Base-by-base conservation (phyloP, 2,797 vertebrate species). In the Acipenser ruthenus region DNA sequence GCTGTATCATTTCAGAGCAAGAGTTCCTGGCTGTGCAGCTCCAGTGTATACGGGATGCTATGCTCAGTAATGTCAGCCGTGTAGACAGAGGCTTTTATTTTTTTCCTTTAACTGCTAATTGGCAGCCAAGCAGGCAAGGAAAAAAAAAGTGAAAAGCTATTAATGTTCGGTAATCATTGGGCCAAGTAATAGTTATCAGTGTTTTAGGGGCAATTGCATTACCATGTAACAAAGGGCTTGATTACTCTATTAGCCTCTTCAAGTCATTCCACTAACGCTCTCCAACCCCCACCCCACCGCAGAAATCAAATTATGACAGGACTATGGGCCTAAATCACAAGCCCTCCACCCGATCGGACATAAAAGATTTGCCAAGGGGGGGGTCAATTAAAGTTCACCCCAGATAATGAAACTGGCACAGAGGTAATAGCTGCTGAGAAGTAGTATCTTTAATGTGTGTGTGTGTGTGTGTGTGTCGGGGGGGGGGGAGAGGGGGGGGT, bases 301-400 rank as follows among this genome's bases (percentile, higher is more conserved):
- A 86, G 86, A 90, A 90, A 91, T 92, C 88, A 90, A 90, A 92
- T 90, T 90, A 92, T 87, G 88, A 73, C 68, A 66, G 86, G 83
- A 86, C 85, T 80, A 83, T 84, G 81, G 82, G 83, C 82, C 87
- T 92, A 92, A 92, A 92, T 92, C 89, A 92, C 79, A 66, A 71
- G 67, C 80, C 85, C 86, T 77, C 70, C 77, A 86, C 86, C 84
- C 84, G 76, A 73, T 80, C 82, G 89, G 90, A 92, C 90, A 91
- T 90, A 90, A 90, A 88, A 88, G 89, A 92, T 90, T 68, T 87
- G 88, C 87, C 86, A 49, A 71, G 75, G 81, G 78, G 81, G 78
- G 88, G 90, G 90, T 92, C 90, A 90, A 84, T 72, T 80, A 87
- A 88, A 92, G 90, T 92, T 92, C 90, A 92, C 80, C 69, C 81